phyloP scores from a whole-genome alignment of 1,140 invertebrate species.

The honey bee (Apis mellifera) region DNA sequence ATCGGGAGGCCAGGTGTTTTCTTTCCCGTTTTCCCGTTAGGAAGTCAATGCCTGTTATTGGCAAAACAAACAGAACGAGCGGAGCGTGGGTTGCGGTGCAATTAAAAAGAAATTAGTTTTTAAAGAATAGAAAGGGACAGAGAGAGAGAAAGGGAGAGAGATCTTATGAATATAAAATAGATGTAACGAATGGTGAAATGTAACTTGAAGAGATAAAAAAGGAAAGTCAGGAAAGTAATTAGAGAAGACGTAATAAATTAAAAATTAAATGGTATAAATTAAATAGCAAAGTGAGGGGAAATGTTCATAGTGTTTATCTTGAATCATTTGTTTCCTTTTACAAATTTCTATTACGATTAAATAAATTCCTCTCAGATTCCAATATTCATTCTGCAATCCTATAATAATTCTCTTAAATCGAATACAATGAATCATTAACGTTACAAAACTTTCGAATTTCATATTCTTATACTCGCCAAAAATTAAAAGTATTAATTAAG shows the following conservation, averaged over 20 bases:
- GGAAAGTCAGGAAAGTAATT: neutral
- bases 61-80: neutral
- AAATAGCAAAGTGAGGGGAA: neutral
- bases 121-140: neutral
- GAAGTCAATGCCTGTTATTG: conserved; percentile 1
- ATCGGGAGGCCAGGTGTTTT: neutral
- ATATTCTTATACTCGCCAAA: too few relatives aligned
- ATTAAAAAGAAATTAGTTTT: conserved; percentile 37
- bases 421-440: too few relatives aligned
- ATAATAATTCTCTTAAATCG: too few relatives aligned
- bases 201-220: neutral
- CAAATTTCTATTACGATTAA: neutral
- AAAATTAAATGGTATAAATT: neutral
- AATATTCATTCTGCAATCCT: too few relatives aligned
- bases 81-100: neutral
- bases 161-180: conserved; percentile 25
- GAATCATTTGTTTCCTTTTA: too few relatives aligned
- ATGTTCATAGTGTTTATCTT: too few relatives aligned
- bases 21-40: neutral
- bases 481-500: too few relatives aligned
- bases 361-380: neutral
- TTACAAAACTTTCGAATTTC: too few relatives aligned
- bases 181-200: neutral
- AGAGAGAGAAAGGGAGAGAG: too few relatives aligned
- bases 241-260: neutral